Base-by-base conservation (phyloP, 2,113 vertebrate species). In the Sinocyclocheilus maitianheensis region DNA sequence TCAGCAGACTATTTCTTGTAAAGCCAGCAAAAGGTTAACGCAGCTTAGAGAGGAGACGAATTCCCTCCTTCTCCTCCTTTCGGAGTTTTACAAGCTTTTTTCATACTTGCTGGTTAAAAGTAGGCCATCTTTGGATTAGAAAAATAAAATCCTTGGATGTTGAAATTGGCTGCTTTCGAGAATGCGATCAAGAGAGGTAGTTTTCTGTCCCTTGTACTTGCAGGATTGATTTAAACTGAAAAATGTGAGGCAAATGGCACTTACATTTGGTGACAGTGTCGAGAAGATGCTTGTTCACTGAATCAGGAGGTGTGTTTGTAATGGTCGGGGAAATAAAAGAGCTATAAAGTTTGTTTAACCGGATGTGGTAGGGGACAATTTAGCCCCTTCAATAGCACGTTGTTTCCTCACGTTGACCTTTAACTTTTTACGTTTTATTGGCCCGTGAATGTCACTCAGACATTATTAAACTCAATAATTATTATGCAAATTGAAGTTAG, bases 21-120 rank as follows among this genome's bases (percentile, higher is more conserved):
- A 94, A 94, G 88, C 58, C 43, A 89, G 90, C 69, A 90, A 93
- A 94, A 94, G 92, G 91, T 94, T 94, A 93, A 94, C 78, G 11
- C 77, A 26, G 86, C 89, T 86, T 89, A 86, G 81, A 87, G 6
- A 58, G 77, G 24, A 65, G 80, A 90, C 60, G 78, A 86, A 84
- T 88, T 87, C 85, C 78, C 81, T 37, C 20, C 34, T 4, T 67
- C 81, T 60, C 86, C 58, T 14, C 83, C 83, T 83, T 86, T 63
- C 37, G 62, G 34, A 11, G 40, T 89, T 93, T 94, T 92, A 94
- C 84, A 90, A 90, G 91, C 77, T 90, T 76, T 76, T 84, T 86
- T 81, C 81, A 72, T 30, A 77, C 87, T 34, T 34, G 30, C 30
- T 34, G 30, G 30, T 34, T 72, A 65, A 85, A 89, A 90, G 80